A percentile compares a stretch with the other conserved stretches of the same genome.
Evolutionary conservation across 2,797 vertebrate species (phyloP).

Genomic region (Muraenolepis orangiensis): DNA sequence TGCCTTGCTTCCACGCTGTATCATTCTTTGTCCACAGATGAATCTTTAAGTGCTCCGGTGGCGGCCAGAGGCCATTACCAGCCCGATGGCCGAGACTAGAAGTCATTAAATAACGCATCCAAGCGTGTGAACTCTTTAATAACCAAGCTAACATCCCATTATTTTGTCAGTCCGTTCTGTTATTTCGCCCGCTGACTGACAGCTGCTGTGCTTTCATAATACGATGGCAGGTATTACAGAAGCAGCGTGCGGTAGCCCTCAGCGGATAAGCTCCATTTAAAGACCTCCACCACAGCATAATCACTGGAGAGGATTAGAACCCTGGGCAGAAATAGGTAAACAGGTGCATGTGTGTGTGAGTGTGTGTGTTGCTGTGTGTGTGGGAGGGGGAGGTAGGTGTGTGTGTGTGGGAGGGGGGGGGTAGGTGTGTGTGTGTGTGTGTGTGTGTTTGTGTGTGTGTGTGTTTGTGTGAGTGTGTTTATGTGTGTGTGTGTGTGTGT

Average conservation of each 20-base stretch:
- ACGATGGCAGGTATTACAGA: constrained; percentile 46
- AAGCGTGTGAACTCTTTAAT: no score
- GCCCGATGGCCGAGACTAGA: no score
- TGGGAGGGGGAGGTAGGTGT: constrained; percentile 13
- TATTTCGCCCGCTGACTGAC: background rate
- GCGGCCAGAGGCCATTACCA: no score
- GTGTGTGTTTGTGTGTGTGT: no score
- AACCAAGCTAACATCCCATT: no score
- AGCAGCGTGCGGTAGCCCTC: constrained; percentile 40
- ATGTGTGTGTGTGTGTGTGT: no score
- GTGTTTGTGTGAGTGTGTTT: no score
- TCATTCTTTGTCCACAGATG: no score
- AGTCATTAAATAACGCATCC: no score
- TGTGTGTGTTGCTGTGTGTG: constrained; percentile 11
- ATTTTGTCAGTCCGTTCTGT: background rate
- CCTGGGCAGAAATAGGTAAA: constrained; percentile 24
- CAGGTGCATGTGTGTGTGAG: constrained; percentile 25
- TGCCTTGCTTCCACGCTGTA: no score
- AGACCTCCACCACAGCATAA: constrained; percentile 27
- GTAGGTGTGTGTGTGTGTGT: no score
- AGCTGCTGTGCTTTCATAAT: constrained; percentile 35
- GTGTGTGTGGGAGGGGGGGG: background rate
- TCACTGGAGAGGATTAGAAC: constrained; percentile 20
- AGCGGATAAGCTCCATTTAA: constrained; percentile 42
- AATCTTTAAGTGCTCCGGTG: no score